Evolutionary conservation across 1,140 invertebrate species (phyloP), one percentile per base, ranked within the genome.

Genomic region (Drosophila pectinifera): DNA sequence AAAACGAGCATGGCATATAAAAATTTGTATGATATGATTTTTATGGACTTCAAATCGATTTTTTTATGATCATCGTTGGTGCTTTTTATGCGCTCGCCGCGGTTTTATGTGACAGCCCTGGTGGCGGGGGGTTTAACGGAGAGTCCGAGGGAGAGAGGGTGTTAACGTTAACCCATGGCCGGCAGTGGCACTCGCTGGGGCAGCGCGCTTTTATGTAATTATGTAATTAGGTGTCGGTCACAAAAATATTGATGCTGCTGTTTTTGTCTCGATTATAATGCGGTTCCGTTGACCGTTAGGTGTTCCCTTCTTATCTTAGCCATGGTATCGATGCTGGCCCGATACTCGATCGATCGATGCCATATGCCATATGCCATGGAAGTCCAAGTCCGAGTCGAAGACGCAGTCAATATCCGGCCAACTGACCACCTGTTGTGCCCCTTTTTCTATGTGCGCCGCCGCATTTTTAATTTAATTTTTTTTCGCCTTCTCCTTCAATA

Each of bases 1-100:
- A 70, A 70, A 72, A 34, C 18, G 64, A 70, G 72, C 58, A 46
- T 72, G 76, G 83, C 75, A 67, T 83, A 88, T 89, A 83, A 80
- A 89, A 88, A 88, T 89, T 89, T 80, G 84, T 88, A 77, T 86
- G 84, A 86, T 88, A 88, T 83, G 83, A 88, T 88, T 88, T 86
- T 88, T 88, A 88, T 88, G 69, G 83, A 83, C 83, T 89, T 79
- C 84, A 88, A 86, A 88, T 88, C 83, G 83, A 88, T 89, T 70
- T 89, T 86, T 88, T 88, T 88, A 88, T 28, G 83, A 86, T 86
- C 79, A 88, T 88, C 55, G 78, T 75, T 69, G 73, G 53, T 24
- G 67, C 57, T 56, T 89, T 86, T 89, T 83, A 89, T 88, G 83
- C 72, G 79, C 74, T 68, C 46, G 57, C 67, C 41, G 43, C 70